Base-by-base conservation (phyloP, 2,113 vertebrate species). In the Acrocephalus arundinaceus region DNA sequence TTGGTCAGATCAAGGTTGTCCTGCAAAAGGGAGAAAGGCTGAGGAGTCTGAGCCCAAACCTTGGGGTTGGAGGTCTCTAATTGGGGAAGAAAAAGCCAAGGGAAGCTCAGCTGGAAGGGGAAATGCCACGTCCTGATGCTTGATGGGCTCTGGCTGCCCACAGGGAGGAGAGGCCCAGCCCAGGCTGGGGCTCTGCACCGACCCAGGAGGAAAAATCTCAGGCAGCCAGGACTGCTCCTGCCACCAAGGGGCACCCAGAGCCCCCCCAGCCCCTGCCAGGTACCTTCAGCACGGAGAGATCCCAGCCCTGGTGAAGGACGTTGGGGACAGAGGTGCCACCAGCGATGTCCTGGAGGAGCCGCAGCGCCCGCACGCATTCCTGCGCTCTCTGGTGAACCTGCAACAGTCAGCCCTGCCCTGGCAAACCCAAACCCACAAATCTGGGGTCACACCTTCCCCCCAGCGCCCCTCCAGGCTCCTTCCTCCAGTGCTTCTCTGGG, bases 281-380 rank as follows among this genome's bases (percentile, higher is more conserved):
- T 96, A 98, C 98, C 98, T 98, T 98, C 17, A 86, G 93, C 37
- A 87, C 27, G 3, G 73, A 93, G 80, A 98, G 96, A 25, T 98
- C 93, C 31, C 98, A 97, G 48, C 91, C 97, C 4, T 84, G 96
- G 33, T 45, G 95, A 3, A 98, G 87, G 93, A 94, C 3, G 24
- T 97, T 98, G 1, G 30, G 58, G 49, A 93, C 54, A 0, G 68
- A 12, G 24, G 59, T 58, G 20, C 98, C 97, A 0, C 51, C 31
- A 28, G 90, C 54, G 58, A 97, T 79, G 51, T 94, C 96, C 51
- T 84, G 55, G 33, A 98, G 92, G 75, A 98, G 88, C 67, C 13
- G 92, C 68, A 98, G 92, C 0, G 88, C 97, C n/a, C 54, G 94
- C 14, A 92, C 30, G 4, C 98, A 98, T 24, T 98, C 98, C 15